Evolutionary conservation across 1,140 invertebrate genomes (phyloP).

Genomic region (Globodera rostochiensis): DNA sequence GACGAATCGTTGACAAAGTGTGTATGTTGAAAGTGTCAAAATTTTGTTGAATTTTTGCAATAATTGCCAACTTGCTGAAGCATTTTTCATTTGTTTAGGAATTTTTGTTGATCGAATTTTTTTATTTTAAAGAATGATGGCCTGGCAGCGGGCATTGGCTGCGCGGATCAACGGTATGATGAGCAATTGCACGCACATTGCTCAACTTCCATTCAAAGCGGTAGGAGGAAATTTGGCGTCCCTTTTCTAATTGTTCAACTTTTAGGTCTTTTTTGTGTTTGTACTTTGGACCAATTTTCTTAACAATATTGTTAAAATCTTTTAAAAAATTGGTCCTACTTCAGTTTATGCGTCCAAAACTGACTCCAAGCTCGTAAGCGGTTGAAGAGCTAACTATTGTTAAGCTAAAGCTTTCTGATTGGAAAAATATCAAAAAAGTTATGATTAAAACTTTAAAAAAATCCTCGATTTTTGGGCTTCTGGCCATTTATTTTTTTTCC

Average conservation of each 20-base stretch:
- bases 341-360: too few relatives aligned
- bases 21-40: neutral
- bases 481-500: too few relatives aligned
- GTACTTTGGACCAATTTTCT: neutral
- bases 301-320: too few relatives aligned
- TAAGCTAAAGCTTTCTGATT: too few relatives aligned
- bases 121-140: slow-evolving; percentile 44
- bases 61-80: slow-evolving; percentile 1
- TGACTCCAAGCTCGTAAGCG: too few relatives aligned
- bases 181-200: slow-evolving; percentile 31
- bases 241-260: too few relatives aligned
- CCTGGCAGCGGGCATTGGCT: slow-evolving; percentile 37
- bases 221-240: neutral
- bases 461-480: too few relatives aligned
- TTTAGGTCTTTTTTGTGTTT: neutral
- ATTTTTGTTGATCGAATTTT: neutral
- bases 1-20: slow-evolving; percentile 45
- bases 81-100: neutral
- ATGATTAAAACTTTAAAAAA: too few relatives aligned
- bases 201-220: slow-evolving; percentile 34
- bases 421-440: too few relatives aligned
- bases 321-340: too few relatives aligned
- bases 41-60: neutral
- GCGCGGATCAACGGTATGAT: slow-evolving; percentile 32
- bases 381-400: too few relatives aligned